Conservation (phyloP, 2,888 invertebrate species). For the Nomada ruficornis region DNA sequence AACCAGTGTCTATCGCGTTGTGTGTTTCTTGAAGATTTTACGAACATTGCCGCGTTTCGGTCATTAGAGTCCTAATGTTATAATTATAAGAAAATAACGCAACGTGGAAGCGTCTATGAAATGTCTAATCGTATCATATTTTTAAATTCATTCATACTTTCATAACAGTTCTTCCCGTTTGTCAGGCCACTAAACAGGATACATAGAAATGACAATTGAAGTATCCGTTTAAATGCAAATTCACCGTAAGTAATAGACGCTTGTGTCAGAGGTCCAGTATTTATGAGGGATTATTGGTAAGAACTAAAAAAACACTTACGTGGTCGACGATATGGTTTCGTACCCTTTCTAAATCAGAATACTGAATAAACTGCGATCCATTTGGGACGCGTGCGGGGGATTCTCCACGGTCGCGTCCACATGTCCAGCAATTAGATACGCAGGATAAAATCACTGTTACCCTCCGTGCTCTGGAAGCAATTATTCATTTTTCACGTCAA, state of each 20-base stretch:
- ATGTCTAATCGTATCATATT: too few species aligned
- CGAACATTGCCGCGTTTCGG: too few species aligned
- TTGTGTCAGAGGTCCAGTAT: conserved; percentile 3
- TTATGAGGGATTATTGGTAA: conserved; percentile 68
- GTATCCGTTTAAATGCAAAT: conserved; percentile 5
- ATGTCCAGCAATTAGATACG: conserved; percentile 73
- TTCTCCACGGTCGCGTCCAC: conserved; percentile 78
- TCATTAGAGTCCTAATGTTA: too few species aligned
- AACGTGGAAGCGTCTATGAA: too few species aligned
- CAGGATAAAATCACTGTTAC: conserved; percentile 65
- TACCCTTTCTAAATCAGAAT: conserved; percentile 74
- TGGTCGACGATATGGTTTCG: conserved; percentile 72
- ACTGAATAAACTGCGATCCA: conserved; percentile 74
- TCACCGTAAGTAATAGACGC: neutral
- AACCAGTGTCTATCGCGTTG: too few species aligned
- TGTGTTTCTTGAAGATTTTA: too few species aligned
- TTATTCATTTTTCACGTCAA: conserved; percentile 58
- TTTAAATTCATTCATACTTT: too few species aligned
- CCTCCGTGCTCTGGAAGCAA: conserved; percentile 40
- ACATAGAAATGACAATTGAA: neutral
- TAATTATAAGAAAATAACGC: too few species aligned
- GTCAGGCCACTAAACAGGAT: neutral
- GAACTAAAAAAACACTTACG: conserved; percentile 79
- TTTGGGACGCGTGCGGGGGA: conserved; percentile 71
- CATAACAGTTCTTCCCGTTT: neutral